Conservation (phyloP, 2,797 vertebrate species). For the Eulemur mongoz region DNA sequence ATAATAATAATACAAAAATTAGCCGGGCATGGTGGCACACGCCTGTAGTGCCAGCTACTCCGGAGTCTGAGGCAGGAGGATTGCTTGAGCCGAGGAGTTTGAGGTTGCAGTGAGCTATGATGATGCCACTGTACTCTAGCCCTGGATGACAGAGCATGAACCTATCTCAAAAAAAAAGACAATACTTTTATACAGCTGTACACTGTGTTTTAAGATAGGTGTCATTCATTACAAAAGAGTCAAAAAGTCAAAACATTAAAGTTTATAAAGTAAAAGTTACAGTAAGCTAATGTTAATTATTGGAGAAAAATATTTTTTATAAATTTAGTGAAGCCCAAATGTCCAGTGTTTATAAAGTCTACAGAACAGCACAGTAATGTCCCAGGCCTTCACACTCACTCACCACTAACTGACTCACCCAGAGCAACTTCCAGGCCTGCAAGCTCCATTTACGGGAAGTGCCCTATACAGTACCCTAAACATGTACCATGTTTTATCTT, state of each 20-base stretch:
- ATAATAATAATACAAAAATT: too few relatives aligned
- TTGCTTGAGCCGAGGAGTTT: neutral
- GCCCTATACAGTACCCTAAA: too few relatives aligned
- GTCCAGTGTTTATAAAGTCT: too few relatives aligned
- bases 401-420: too few relatives aligned
- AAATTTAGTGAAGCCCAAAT: too few relatives aligned
- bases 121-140: neutral
- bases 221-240: neutral
- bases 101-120: neutral
- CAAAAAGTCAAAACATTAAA: neutral
- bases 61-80: neutral
- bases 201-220: neutral
- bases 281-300: neutral
- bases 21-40: too few relatives aligned
- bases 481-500: too few relatives aligned
- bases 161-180: neutral
- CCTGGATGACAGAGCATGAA: neutral
- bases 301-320: too few relatives aligned
- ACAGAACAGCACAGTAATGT: too few relatives aligned
- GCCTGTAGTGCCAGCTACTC: neutral
- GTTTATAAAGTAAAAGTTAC: neutral
- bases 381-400: too few relatives aligned
- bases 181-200: neutral
- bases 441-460: too few relatives aligned
- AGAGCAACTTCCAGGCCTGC: too few relatives aligned